These are phyloP conservation scores for Penaeus chinensis DNA, from an alignment of 1,140 invertebrate species.

Conservation along the genomic window DNA sequence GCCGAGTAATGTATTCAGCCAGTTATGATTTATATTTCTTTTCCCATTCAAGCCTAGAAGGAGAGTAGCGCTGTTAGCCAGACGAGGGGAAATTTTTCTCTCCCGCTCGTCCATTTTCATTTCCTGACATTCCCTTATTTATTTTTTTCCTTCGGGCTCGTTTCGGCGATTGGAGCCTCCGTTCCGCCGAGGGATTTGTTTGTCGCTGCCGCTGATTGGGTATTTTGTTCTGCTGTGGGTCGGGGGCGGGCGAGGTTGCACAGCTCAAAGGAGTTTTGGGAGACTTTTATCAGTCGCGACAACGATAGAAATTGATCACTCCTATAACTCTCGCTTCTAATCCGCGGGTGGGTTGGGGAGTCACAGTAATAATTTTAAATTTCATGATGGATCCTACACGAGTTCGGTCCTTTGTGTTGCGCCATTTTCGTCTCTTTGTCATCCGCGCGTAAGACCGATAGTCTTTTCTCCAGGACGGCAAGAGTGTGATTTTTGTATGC, in stretches of 20 bases:
- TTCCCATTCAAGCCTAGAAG: conserved; percentile 56
- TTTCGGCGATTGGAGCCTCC: background rate
- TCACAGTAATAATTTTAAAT: conserved; percentile 56
- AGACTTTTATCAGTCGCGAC: background rate
- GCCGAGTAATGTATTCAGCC: conserved; percentile 57
- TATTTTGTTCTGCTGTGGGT: background rate
- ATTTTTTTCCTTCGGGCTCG: background rate
- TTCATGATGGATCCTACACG: conserved; percentile 39
- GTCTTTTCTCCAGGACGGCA: background rate
- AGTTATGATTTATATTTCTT: conserved; percentile 56
- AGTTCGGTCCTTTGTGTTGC: background rate
- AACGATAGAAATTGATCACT: conserved; percentile 21
- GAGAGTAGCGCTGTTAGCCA: conserved; percentile 38
- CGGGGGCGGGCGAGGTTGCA: background rate
- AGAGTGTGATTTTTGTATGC: conserved; percentile 28
- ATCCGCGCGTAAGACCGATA: background rate
- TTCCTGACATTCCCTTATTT: conserved; percentile 35
- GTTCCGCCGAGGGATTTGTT: background rate
- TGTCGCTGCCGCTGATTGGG: no score
- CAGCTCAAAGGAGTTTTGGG: background rate
- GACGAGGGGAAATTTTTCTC: conserved; percentile 39
- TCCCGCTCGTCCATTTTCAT: conserved; percentile 42
- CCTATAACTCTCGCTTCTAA: conserved; percentile 28
- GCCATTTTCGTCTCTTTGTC: background rate
- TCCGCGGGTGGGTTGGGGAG: conserved; percentile 42